Conservation (phyloP, 2,888 invertebrate species). For the Coecobrya sp. region DNA sequence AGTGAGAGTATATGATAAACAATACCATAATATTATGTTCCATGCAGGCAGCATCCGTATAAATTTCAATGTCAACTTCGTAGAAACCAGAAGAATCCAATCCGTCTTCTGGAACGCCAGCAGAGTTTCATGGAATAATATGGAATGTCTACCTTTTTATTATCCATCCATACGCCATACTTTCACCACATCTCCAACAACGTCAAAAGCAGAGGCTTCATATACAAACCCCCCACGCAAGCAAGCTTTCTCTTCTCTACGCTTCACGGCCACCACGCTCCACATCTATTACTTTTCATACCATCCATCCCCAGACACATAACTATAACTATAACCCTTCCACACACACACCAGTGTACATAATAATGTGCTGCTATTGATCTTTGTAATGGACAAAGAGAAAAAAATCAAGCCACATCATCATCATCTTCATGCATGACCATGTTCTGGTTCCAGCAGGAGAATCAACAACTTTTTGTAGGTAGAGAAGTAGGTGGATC, state of each 20-base stretch:
- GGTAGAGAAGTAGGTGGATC: not conserved
- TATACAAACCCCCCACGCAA: not conserved
- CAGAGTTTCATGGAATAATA: too few relatives aligned
- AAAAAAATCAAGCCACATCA: slow-evolving; percentile 10
- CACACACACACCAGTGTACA: not conserved
- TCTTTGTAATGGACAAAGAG: slow-evolving; percentile 25
- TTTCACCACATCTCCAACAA: not conserved
- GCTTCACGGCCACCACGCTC: too few relatives aligned
- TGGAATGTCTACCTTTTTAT: too few relatives aligned
- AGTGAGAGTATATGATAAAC: too few relatives aligned
- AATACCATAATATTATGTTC: too few relatives aligned
- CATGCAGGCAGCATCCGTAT: too few relatives aligned
- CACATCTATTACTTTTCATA: not conserved
- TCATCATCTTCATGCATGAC: slow-evolving; percentile 59
- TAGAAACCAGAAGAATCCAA: too few relatives aligned
- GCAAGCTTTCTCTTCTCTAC: not conserved
- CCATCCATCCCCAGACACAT: not conserved
- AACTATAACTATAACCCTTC: not conserved
- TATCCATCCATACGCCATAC: not conserved
- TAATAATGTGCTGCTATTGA: slow-evolving; percentile 19
- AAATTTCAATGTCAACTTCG: too few relatives aligned
- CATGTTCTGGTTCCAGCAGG: slow-evolving; percentile 23
- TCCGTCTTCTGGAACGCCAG: too few relatives aligned
- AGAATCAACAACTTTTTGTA: not conserved
- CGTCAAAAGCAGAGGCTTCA: not conserved